phyloP scores from a whole-genome alignment of 2,113 vertebrate species.

The Chionomys nivalis region DNA sequence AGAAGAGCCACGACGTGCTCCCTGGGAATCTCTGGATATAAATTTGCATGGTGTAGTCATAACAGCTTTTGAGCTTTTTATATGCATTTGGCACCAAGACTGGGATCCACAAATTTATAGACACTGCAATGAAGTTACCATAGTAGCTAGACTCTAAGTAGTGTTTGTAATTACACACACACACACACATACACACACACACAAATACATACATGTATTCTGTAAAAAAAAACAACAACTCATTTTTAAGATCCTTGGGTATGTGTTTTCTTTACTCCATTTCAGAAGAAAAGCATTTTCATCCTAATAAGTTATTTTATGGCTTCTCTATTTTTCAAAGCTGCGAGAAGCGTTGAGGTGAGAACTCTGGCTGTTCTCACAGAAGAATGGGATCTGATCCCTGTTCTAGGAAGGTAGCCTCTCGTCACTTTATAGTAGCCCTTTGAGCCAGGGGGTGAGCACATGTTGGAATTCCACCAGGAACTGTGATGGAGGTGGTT shows the following conservation, averaged over 20 bases:
- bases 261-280: conserved; percentile 80
- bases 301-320: conserved; percentile 76
- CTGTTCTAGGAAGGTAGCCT: neutral
- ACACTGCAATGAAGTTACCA: conserved; percentile 78
- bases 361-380: neutral
- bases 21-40: conserved; percentile 71
- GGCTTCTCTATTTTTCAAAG: conserved; percentile 77
- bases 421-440: neutral
- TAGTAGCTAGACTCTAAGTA: conserved; percentile 80
- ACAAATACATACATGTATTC: conserved; percentile 64
- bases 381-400: neutral
- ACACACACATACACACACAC: conserved; percentile 37
- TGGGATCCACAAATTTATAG: conserved; percentile 78
- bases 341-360: conserved; percentile 36
- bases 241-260: conserved; percentile 80
- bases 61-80: conserved; percentile 76
- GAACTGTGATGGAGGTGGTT: neutral
- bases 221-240: conserved; percentile 63
- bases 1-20: conserved; percentile 40
- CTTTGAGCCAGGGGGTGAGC: neutral
- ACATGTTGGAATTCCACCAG: neutral
- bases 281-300: conserved; percentile 74
- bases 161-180: conserved; percentile 77
- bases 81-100: conserved; percentile 79
- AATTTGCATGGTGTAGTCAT: conserved; percentile 75